phyloP scores from a whole-genome alignment of 2,888 invertebrate genomes.

The Andrena hattorfiana region DNA sequence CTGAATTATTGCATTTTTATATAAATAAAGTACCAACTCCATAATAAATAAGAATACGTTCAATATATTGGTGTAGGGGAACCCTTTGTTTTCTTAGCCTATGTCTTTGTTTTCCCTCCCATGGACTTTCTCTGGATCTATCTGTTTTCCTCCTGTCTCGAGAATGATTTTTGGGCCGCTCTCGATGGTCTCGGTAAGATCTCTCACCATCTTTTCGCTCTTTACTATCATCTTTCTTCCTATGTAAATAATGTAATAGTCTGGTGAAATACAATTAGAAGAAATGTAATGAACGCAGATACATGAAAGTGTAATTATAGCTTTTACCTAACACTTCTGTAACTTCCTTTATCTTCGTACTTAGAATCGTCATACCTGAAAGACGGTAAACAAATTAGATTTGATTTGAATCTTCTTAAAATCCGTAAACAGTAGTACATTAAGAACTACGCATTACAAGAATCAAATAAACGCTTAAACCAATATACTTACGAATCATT shows the following conservation, averaged over 20 bases:
- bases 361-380: conserved; percentile 47
- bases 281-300: background rate
- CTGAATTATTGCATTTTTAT: background rate
- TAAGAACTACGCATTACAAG: too few relatives aligned
- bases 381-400: background rate
- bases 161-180: too few relatives aligned
- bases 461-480: too few relatives aligned
- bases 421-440: too few relatives aligned
- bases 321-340: conserved; percentile 49
- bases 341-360: conserved; percentile 1
- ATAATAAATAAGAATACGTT: conserved; percentile 72
- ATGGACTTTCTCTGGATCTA: conserved; percentile 62
- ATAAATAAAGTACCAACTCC: conserved; percentile 61
- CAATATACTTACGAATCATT: too few relatives aligned
- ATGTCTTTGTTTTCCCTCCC: conserved; percentile 54
- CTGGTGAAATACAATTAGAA: background rate
- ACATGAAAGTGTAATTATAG: background rate
- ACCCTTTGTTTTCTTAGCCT: conserved; percentile 60
- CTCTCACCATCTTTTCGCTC: too few relatives aligned
- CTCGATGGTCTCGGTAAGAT: too few relatives aligned
- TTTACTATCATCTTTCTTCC: too few relatives aligned
- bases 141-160: too few relatives aligned
- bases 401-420: too few relatives aligned
- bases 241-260: too few relatives aligned
- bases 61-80: conserved; percentile 54